Conservation (phyloP, 1,140 invertebrate genomes). For the Adoxophyes honmai region DNA sequence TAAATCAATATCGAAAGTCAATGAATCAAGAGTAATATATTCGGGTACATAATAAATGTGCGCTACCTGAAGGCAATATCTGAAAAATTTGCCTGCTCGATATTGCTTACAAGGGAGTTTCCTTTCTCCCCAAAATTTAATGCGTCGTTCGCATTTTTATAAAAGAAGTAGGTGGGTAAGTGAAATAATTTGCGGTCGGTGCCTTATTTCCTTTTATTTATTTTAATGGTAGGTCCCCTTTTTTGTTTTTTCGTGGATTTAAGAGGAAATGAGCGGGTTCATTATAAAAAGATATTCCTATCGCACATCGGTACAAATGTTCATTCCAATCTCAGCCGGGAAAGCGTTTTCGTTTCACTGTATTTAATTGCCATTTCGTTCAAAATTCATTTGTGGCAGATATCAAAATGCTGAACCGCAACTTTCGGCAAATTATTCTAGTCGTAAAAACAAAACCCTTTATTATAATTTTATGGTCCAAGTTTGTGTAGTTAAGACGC, state of each 20-base stretch:
- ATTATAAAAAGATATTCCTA: slow-evolving; percentile 40
- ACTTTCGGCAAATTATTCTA: slow-evolving; percentile 58
- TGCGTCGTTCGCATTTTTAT: slow-evolving; percentile 76
- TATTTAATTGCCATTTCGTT: slow-evolving; percentile 1
- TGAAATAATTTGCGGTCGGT: slow-evolving; percentile 73
- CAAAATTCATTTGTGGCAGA: slow-evolving; percentile 37
- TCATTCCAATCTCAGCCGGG: neutral
- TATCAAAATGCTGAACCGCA: slow-evolving; percentile 53
- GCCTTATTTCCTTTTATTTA: slow-evolving; percentile 75
- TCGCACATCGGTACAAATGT: slow-evolving; percentile 47
- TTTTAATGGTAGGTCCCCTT: slow-evolving; percentile 72
- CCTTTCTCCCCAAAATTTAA: slow-evolving; percentile 76
- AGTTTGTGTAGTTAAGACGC: slow-evolving; percentile 60
- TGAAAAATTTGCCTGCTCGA: slow-evolving; percentile 77
- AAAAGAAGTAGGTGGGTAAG: slow-evolving; percentile 75
- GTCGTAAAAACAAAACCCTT: slow-evolving; percentile 69
- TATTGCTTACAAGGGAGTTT: slow-evolving; percentile 77
- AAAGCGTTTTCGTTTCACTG: neutral
- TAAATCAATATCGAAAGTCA: slow-evolving; percentile 77
- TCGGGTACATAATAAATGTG: slow-evolving; percentile 77
- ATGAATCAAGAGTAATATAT: slow-evolving; percentile 78
- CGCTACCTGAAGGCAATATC: slow-evolving; percentile 77
- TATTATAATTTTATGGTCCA: slow-evolving; percentile 66
- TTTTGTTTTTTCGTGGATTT: slow-evolving; percentile 48
- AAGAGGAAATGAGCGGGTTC: slow-evolving; percentile 48